Percentiles rank a stretch among this genome's conserved stretches.
phyloP scores from a whole-genome alignment of 2,113 vertebrate species.

The Centropus unirufus region DNA sequence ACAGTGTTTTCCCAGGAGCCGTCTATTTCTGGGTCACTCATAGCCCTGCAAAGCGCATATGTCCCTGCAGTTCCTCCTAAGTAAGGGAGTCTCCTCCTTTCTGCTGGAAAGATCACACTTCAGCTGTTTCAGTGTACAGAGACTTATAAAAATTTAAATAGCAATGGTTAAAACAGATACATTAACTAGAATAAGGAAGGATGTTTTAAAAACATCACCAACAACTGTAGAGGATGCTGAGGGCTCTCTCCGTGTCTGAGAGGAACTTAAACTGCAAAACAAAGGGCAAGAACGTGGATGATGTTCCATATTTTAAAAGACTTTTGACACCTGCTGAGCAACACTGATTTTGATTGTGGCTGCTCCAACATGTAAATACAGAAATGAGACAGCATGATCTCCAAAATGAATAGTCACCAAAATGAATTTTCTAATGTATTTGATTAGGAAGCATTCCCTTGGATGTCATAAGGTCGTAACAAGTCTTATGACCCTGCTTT shows the following conservation, averaged over 20 bases:
- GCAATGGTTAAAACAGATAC: conserved; percentile 39
- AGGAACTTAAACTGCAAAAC: conserved; percentile 34
- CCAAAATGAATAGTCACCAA: not conserved
- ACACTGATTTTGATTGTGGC: not conserved
- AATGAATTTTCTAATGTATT: not conserved
- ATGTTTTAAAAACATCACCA: not conserved
- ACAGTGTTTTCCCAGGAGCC: not conserved
- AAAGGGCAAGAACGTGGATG: conserved; percentile 34
- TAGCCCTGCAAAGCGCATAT: not conserved
- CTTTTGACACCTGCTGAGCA: conserved; percentile 24
- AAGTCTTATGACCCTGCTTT: not conserved
- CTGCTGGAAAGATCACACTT: conserved; percentile 12
- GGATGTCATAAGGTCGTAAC: rapidly evolving
- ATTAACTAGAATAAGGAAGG: not conserved
- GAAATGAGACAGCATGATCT: not conserved
- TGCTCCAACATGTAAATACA: not conserved
- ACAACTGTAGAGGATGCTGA: not conserved
- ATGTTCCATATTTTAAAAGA: conserved; percentile 32
- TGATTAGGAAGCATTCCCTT: not conserved
- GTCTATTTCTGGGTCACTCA: not conserved
- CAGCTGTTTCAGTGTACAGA: not conserved
- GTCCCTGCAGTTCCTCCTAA: not conserved
- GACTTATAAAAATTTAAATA: conserved; percentile 50
- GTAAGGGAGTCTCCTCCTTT: not conserved
- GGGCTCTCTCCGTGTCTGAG: not conserved